Evolutionary conservation across 1,140 invertebrate genomes (phyloP), one percentile per base, ranked within the genome.

Genomic region (Wasmannia auropunctata): DNA sequence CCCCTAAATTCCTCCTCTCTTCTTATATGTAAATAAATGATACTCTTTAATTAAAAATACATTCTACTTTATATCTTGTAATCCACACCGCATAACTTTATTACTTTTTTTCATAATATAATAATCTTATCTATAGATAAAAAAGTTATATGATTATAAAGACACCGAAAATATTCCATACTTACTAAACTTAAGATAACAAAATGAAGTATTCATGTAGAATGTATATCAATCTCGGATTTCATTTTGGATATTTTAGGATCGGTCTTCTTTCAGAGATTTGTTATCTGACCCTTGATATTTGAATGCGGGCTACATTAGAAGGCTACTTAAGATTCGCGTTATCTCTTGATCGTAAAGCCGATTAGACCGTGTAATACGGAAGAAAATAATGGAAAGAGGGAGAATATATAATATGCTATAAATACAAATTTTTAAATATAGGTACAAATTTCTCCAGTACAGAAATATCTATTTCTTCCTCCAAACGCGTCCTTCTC

Each of bases 21-120:
- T 25, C 1, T 25, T 56, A 56, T 3, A 74, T 22, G 16, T 22
- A 7, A 54, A 56, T 16, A 2, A 56, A 16, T 7, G 10, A 25
- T 74, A 31, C 7, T 74, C 56, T 74, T 56, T 31, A 37, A 74
- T 54, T 54, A 54, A 54, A 74, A 16, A 72, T 31, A 49, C 16
- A 31, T 14, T 74, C 19, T 22, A 34, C 8, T 31, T 31, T 34
- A 8, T 4, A 51, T 54, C 3, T 25, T 40, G 6, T 72, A 72
- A 37, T 74, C n/a, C 2, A 65, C n/a, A 40, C 5, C 16, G 31
- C 6, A 7, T 60, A 3, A 60, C 19, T n/a, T 69, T 3, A 65
- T 65, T 43, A 43, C 2, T 67, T 69, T 8, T 46, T 46, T 16
- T 6, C n/a, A n/a, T n/a, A n/a, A n/a, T n/a, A n/a, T n/a, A n/a